Conservation (phyloP, 92 coral and sea anemone genomes). For the Parazoanthus swiftii region DNA sequence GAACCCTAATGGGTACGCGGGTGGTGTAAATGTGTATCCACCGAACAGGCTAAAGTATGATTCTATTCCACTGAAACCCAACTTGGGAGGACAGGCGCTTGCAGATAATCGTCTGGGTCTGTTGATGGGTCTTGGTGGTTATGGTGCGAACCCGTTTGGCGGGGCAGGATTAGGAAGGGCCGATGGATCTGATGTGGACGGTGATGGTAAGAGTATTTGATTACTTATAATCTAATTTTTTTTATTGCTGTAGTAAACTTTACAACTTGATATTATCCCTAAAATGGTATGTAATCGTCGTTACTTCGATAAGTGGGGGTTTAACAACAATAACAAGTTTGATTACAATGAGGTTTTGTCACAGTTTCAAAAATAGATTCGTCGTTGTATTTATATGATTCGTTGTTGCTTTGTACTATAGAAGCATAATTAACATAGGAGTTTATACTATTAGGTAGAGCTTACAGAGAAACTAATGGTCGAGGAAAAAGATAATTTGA, state of each 20-base stretch:
- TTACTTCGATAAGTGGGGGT: background rate
- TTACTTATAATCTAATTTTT: background rate
- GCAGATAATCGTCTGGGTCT: constrained; percentile 47
- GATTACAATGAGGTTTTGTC: too few species aligned
- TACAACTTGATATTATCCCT: too few species aligned
- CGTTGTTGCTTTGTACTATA: too few species aligned
- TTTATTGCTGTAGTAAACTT: too few species aligned
- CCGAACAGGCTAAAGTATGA: constrained; percentile 74
- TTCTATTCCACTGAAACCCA: constrained; percentile 78
- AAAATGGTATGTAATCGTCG: too few species aligned
- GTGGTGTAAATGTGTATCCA: constrained; percentile 42
- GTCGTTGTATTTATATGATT: background rate
- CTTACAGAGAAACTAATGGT: too few species aligned
- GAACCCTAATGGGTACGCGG: constrained; percentile 50
- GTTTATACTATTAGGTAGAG: background rate
- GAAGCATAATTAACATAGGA: background rate
- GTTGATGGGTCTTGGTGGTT: constrained; percentile 11
- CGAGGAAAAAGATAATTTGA: too few species aligned
- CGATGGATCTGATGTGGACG: background rate
- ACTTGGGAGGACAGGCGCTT: constrained; percentile 44
- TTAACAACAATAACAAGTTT: background rate
- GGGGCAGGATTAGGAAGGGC: background rate
- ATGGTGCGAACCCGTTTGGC: constrained; percentile 10
- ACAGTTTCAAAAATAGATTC: background rate
- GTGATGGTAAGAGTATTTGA: background rate